These are phyloP conservation scores for Tragelaphus strepsiceros DNA, from an alignment of 2,113 vertebrate species.

Conservation along the genomic window DNA sequence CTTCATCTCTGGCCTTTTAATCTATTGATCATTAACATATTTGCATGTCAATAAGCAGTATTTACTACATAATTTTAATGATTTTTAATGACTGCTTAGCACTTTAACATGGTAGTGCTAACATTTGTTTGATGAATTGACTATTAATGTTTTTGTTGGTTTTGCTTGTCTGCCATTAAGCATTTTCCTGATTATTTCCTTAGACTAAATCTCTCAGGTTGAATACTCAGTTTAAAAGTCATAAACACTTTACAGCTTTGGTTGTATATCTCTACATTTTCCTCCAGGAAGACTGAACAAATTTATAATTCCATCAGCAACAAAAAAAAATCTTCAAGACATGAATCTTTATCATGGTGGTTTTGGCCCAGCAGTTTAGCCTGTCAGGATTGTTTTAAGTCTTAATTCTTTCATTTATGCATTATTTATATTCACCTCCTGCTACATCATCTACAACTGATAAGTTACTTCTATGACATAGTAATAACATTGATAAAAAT, in stretches of 20 bases:
- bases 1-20: background rate
- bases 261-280: background rate
- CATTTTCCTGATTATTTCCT: background rate
- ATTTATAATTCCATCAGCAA: background rate
- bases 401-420: background rate
- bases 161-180: background rate
- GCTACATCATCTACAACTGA: background rate
- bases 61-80: background rate
- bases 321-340: background rate
- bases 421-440: background rate
- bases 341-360: background rate
- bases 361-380: background rate
- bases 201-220: background rate
- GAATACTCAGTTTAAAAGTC: background rate
- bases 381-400: background rate
- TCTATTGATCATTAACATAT: background rate
- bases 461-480: background rate
- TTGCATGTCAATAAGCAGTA: background rate
- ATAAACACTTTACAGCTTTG: background rate
- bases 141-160: background rate
- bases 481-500: background rate
- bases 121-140: background rate
- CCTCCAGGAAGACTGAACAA: background rate
- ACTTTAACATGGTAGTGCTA: background rate
- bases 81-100: background rate